Base-by-base conservation (phyloP, 1,140 invertebrate genomes). In the Drosophila seguyi region DNA sequence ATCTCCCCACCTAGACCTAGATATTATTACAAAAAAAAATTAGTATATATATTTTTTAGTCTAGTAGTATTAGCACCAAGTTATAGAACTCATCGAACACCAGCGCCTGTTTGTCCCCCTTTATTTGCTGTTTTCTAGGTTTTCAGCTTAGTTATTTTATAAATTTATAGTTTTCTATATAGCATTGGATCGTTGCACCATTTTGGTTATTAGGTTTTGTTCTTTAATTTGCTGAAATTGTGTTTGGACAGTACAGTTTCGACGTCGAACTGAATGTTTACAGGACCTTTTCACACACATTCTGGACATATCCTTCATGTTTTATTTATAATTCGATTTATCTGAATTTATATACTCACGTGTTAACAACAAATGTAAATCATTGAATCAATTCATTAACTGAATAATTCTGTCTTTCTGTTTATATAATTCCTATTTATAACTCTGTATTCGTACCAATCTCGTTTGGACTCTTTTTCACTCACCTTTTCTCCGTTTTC, bases 1-100 rank as follows among this genome's bases (percentile, higher is more conserved):
- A 75, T 76, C 42, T 66, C 10, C 34, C 58, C 67, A 72, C 53
- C 67, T 59, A 73, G 69, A 20, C 3, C 29, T 73, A 72, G 36
- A 36, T 36, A 14, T 53, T 27, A 29, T 5, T 8, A 29, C 8
- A n/a, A 27, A n/a, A 27, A 29, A n/a, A n/a, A n/a, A n/a, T n/a
- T n/a, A n/a, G n/a, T 18, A 48, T 11, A 29, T 48, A 29, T 29
- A 50, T n/a, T n/a, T 8, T 47, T 34, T 34, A 34, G 20, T 10
- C 22, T 14, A 47, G 25, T n/a, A 11, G n/a, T 34, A 20, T 13
- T 55, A 56, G 66, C 38, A 36, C 25, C 3, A 34, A 13, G 0
- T 42, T 50, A 18, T 72, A 72, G 36, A 59, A 8, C 29, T 59
- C 68, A 72, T 41, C 13, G 10, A 38, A 39, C 61, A 67, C 44